These are phyloP conservation scores for Lydus trimaculatus DNA, from an alignment of 2,888 invertebrate species.

Conservation along the genomic window DNA sequence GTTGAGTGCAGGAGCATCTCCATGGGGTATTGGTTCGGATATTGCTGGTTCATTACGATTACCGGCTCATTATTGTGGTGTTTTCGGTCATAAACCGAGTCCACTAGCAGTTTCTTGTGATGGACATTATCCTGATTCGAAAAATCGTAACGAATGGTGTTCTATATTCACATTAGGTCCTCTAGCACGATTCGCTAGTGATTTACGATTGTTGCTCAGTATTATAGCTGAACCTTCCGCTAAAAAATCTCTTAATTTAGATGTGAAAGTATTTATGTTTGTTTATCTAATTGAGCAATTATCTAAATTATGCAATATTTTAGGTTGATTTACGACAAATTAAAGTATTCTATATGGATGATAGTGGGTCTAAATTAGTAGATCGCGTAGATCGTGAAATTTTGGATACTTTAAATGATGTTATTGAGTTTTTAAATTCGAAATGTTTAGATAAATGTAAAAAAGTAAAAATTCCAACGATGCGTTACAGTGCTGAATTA, in stretches of 20 bases:
- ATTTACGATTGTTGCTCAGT: slow-evolving; percentile 78
- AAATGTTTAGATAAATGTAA: slow-evolving; percentile 32
- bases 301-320: slow-evolving; percentile 38
- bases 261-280: slow-evolving; percentile 47
- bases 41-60: slow-evolving; percentile 89
- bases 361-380: slow-evolving; percentile 51
- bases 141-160: slow-evolving; percentile 68
- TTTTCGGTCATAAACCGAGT: slow-evolving; percentile 93
- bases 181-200: slow-evolving; percentile 85
- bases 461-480: slow-evolving; percentile 61
- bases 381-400: slow-evolving; percentile 36
- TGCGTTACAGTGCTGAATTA: slow-evolving; percentile 71
- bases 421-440: slow-evolving; percentile 39
- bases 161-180: slow-evolving; percentile 84
- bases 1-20: slow-evolving; percentile 79
- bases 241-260: slow-evolving; percentile 59
- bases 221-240: slow-evolving; percentile 68
- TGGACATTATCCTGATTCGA: slow-evolving; percentile 74
- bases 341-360: slow-evolving; percentile 82
- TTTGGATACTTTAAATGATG: slow-evolving; percentile 34
- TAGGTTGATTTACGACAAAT: slow-evolving; percentile 70
- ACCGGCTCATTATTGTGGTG: slow-evolving; percentile 89
- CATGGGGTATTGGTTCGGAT: slow-evolving; percentile 87
- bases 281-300: neutral
- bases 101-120: slow-evolving; percentile 70